phyloP scores from a whole-genome alignment of 2,797 vertebrate species.

The Astyanax mexicanus region DNA sequence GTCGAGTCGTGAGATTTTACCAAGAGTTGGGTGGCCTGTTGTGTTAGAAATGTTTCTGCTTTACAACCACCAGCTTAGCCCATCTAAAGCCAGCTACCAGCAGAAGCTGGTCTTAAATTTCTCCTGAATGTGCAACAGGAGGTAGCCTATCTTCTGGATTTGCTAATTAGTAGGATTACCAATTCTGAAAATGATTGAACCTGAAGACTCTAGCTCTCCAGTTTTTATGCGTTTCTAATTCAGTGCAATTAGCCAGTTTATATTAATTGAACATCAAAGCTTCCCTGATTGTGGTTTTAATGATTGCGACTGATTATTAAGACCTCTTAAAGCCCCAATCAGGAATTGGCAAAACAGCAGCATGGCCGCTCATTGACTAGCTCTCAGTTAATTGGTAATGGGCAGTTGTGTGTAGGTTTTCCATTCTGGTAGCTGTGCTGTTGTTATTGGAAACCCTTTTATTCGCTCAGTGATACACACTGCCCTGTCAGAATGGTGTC shows the following conservation, averaged over 20 bases:
- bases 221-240: background rate
- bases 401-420: background rate
- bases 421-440: background rate
- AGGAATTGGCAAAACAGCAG: background rate
- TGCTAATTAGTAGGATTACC: background rate
- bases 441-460: background rate
- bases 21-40: too few species aligned
- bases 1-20: too few species aligned
- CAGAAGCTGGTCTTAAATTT: too few species aligned
- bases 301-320: slow-evolving; percentile 21
- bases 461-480: slow-evolving; percentile 8
- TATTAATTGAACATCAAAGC: slow-evolving; percentile 11
- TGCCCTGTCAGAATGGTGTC: background rate
- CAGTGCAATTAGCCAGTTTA: slow-evolving; percentile 2
- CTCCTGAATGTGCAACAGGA: slow-evolving; percentile 2
- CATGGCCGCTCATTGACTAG: slow-evolving; percentile 1
- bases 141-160: background rate
- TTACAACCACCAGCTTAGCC: too few species aligned
- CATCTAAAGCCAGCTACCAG: too few species aligned
- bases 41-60: too few species aligned
- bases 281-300: slow-evolving; percentile 22
- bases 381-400: slow-evolving; percentile 12
- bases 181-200: slow-evolving; percentile 4
- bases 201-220: slow-evolving; percentile 6
- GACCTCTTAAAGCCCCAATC: slow-evolving; percentile 12